Base-by-base conservation (phyloP, 2,113 vertebrate genomes). In the Antigone vipio region DNA sequence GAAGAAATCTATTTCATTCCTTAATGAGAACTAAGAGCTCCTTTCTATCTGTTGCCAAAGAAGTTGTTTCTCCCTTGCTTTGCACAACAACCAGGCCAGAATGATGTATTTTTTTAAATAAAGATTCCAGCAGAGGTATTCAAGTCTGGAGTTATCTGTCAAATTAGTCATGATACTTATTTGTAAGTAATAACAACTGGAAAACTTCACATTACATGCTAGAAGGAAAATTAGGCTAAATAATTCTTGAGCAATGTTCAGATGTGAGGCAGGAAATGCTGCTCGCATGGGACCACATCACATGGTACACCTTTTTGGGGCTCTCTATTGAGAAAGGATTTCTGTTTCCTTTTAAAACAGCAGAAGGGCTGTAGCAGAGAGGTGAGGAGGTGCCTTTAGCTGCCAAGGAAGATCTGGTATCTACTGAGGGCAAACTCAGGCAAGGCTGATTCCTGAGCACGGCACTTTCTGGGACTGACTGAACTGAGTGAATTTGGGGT, bases 161-260 rank as follows among this genome's bases (percentile, higher is more conserved):
- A 96, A 96, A 88, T 97, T 94, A 98, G 86, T 97, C 87, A 89
- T 89, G 92, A 96, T 97, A 42, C 69, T 97, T 96, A 92, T 88
- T 97, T 94, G 77, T 94, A 88, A 96, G 81, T 75, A 96, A 55
- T 52, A 60, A 97, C 97, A 98, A 97, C 96, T 96, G 97, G 97
- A 96, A 96, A 95, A 87, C 59, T 76, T 98, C 97, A 96, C 68
- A 64, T 94, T 97, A 77, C 69, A 62, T 88, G 76, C 44, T 72
- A 30, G 71, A 81, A 95, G 68, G 34, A 68, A 95, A 96, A 96
- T 82, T 58, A 84, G 72, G 85, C 59, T 68, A 89, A 97, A 89
- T 58, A 74, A 89, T 82, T 97, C 78, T 89, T 92, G 68, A 94
- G 77, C 75, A 91, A 80, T 76, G 34, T 86, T 97, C 66, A 79